phyloP scores from a whole-genome alignment of 2,888 invertebrate genomes.

The Drosophila recens region DNA sequence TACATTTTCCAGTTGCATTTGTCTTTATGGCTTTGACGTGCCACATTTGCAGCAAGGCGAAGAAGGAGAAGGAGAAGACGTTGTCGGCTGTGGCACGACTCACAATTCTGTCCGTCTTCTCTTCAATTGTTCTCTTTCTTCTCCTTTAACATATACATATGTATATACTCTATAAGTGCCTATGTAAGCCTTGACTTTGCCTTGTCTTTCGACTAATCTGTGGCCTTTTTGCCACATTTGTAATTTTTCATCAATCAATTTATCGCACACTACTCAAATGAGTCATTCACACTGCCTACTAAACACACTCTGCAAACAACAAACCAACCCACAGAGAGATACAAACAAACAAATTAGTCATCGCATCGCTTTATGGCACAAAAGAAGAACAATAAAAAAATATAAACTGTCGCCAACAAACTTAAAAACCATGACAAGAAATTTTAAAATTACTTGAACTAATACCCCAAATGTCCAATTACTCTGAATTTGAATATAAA shows the following conservation, averaged over 20 bases:
- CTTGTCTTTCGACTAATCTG: slow-evolving; percentile 23
- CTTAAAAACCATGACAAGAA: slow-evolving; percentile 17
- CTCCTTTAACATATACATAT: slow-evolving; percentile 1
- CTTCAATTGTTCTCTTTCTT: slow-evolving; percentile 5
- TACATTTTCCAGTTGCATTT: slow-evolving; percentile 72
- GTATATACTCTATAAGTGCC: background rate
- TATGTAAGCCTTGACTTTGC: slow-evolving; percentile 47
- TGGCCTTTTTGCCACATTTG: slow-evolving; percentile 17
- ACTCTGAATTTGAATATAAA: background rate
- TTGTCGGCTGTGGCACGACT: slow-evolving; percentile 4
- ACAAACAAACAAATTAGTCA: slow-evolving; percentile 52
- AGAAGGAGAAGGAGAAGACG: slow-evolving; percentile 1
- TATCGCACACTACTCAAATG: slow-evolving; percentile 18
- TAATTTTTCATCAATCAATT: slow-evolving; percentile 47
- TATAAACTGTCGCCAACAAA: slow-evolving; percentile 32
- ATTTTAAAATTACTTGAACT: slow-evolving; percentile 30
- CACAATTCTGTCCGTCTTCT: background rate
- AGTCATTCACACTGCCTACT: slow-evolving; percentile 12
- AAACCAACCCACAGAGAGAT: background rate
- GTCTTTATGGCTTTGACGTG: slow-evolving; percentile 54
- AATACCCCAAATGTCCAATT: slow-evolving; percentile 18
- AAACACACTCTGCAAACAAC: slow-evolving; percentile 7
- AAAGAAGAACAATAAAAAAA: slow-evolving; percentile 4
- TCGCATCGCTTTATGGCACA: slow-evolving; percentile 40
- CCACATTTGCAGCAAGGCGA: slow-evolving; percentile 17